These are phyloP conservation scores for Cercopithecus petaurista DNA, from an alignment of 2,797 vertebrate genomes.

Conservation along the genomic window DNA sequence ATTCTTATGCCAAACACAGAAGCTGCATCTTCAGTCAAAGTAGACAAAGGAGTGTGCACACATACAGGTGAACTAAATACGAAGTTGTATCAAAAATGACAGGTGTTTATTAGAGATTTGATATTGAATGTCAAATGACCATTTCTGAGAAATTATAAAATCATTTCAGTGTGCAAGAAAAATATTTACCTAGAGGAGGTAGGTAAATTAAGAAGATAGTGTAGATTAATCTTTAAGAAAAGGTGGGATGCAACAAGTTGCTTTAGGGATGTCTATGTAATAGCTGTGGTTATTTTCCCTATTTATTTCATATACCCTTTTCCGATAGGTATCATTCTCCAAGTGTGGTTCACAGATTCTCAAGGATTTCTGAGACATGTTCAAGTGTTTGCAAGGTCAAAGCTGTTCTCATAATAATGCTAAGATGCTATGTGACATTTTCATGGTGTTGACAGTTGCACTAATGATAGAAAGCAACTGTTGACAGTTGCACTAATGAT, in stretches of 20 bases:
- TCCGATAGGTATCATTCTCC: neutral
- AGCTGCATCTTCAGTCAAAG: neutral
- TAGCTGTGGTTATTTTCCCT: neutral
- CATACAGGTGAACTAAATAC: neutral
- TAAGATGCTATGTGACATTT: neutral
- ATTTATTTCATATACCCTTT: neutral
- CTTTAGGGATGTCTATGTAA: neutral
- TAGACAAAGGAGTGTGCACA: neutral
- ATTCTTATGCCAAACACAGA: constrained; percentile 18
- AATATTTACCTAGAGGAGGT: neutral
- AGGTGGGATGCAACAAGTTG: neutral
- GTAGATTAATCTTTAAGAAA: neutral
- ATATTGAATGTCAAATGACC: neutral
- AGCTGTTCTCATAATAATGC: constrained; percentile 18
- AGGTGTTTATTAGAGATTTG: neutral
- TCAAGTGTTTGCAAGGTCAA: neutral
- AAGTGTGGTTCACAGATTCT: neutral
- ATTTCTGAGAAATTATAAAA: constrained; percentile 17
- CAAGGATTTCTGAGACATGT: neutral
- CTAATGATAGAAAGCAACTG: neutral
- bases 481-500: neutral
- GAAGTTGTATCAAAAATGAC: neutral
- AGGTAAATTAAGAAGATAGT: neutral
- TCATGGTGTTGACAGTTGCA: neutral
- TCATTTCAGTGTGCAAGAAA: neutral